A percentile compares a stretch with the other conserved stretches of the same genome.
These are phyloP conservation scores for Vulpes vulpes DNA, from an alignment of 2,113 vertebrate genomes.

Conservation along the genomic window DNA sequence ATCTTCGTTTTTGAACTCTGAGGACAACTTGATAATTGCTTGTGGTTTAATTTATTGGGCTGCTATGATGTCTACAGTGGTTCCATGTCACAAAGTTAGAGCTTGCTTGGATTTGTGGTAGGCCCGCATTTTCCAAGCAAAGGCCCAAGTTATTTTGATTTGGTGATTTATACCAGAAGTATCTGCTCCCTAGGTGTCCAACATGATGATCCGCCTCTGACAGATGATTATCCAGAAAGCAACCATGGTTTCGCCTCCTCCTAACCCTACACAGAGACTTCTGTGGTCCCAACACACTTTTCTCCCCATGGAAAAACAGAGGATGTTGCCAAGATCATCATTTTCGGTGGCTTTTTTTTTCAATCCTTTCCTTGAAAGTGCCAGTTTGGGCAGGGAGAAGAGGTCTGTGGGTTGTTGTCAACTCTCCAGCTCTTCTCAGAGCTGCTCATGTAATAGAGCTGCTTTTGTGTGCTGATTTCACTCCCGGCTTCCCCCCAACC, in stretches of 20 bases:
- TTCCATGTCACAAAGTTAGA: neutral
- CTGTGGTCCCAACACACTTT: neutral
- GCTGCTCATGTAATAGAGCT: neutral
- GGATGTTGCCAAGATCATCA: no score
- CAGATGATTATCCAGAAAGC: neutral
- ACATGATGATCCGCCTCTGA: neutral
- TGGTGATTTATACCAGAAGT: neutral
- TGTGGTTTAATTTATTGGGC: neutral
- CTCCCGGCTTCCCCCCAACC: neutral
- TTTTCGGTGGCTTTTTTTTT: neutral
- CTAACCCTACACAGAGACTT: neutral
- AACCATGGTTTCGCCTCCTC: rapidly evolving
- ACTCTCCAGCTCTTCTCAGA: neutral
- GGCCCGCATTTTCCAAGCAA: neutral
- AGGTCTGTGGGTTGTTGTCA: neutral
- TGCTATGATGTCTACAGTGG: neutral
- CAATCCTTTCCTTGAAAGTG: neutral
- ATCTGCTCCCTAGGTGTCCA: neutral
- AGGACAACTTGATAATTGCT: neutral
- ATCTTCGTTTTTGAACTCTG: neutral
- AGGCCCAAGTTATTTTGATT: neutral
- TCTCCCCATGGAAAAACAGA: neutral
- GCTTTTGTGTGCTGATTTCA: no score
- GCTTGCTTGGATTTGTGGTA: neutral
- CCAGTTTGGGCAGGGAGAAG: neutral